These are phyloP conservation scores for Bhutanitis thaidina DNA, from an alignment of 2,888 invertebrate genomes.

Conservation along the genomic window DNA sequence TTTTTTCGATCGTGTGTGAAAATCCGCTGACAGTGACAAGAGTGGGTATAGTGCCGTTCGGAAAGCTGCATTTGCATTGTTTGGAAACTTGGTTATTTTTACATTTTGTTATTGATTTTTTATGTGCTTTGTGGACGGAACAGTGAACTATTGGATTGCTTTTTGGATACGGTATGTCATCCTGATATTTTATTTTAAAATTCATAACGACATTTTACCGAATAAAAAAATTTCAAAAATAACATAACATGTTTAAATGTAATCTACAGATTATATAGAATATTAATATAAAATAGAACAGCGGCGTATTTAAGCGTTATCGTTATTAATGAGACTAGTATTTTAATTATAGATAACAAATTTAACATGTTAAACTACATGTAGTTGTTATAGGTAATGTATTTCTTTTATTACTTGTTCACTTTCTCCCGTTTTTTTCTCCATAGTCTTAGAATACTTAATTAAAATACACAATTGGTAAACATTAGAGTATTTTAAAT, in stretches of 20 bases:
- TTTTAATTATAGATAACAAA: conserved; percentile 19
- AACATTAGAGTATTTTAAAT: too few species aligned
- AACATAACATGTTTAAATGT: not conserved
- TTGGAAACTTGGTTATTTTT: conserved; percentile 36
- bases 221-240: too few species aligned
- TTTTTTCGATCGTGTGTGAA: conserved; percentile 41
- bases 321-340: conserved; percentile 19
- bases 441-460: too few species aligned
- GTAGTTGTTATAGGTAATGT: conserved; percentile 1
- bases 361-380: too few species aligned
- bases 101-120: conserved; percentile 28
- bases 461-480: too few species aligned
- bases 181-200: not conserved
- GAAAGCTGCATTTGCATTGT: too few species aligned
- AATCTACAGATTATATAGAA: conserved; percentile 2
- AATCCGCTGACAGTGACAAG: conserved; percentile 63
- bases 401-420: conserved; percentile 5
- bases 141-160: conserved; percentile 72
- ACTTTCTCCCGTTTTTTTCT: conserved; percentile 5
- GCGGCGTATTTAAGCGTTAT: conserved; percentile 8
- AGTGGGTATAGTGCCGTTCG: conserved; percentile 46
- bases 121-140: conserved; percentile 62
- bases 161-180: conserved; percentile 64
- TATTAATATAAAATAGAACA: not conserved
- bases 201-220: too few species aligned